Base-by-base conservation (phyloP, 2,888 invertebrate genomes). In the Hedya salicella region DNA sequence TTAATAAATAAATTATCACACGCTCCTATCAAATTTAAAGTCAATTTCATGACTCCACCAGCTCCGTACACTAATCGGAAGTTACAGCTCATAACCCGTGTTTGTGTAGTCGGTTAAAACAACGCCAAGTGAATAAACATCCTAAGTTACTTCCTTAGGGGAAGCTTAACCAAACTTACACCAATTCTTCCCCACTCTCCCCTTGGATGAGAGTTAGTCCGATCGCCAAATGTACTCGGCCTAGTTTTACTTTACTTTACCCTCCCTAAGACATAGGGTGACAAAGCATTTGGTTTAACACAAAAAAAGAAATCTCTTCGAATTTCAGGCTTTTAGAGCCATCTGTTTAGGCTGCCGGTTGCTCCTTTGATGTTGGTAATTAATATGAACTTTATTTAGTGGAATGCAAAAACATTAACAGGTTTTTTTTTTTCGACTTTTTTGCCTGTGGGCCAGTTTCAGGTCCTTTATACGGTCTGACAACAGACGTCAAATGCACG, bases 191-290 rank as follows among this genome's bases (percentile, higher is more conserved):
- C 64, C 57, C 46, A 9, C 25, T 32, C 42, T 59, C 64, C 65
- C 65, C 59, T 63, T 32, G 14, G 50, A 5, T 21, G 25, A 19
- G n/a, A 32, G 32, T 56, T 64, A 64, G 59, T 60, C 39, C 8
- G 54, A 57, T 69, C 57, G 68, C 56, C 72, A 78, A 81, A 79
- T 73, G 78, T 17, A 63, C 68, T 62, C 68, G 80, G 56, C 72
- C 80, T 62, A 80, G 77, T 81, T 81, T 80, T 75, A 62, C 72
- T 68, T 68, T 63, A n/a, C n/a, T n/a, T n/a, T n/a, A n/a, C 68
- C 70, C 66, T 70, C 66, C 69, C 56, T 68, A 57, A 19, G 36
- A 17, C 32, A 57, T 69, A 60, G 65, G 68, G 71, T 71, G 62
- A 57, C 70, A 54, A 69, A 9, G 53, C 40, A 13, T 46, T 16